These are phyloP conservation scores for Glomeris maerens DNA, from an alignment of 1,140 invertebrate genomes.

Conservation along the genomic window DNA sequence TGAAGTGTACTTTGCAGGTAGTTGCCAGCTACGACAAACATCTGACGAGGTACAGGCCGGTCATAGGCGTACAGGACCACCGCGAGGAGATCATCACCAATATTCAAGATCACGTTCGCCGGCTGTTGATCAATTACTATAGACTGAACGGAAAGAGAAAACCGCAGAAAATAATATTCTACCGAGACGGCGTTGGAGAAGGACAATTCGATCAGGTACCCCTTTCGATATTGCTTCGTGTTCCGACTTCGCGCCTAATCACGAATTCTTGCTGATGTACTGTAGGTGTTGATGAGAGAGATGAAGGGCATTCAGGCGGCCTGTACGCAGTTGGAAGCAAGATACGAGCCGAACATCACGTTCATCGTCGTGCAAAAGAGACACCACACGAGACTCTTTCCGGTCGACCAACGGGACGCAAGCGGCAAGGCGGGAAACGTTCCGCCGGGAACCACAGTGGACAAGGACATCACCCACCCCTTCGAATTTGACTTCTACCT, in stretches of 20 bases:
- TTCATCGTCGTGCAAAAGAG: conserved; percentile 82
- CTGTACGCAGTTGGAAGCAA: conserved; percentile 35
- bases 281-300: conserved; percentile 42
- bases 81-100: conserved; percentile 24
- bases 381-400: conserved; percentile 68
- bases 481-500: conserved; percentile 74
- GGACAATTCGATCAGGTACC: too few relatives aligned
- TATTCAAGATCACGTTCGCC: conserved; percentile 20
- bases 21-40: conserved; percentile 22
- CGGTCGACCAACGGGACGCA: conserved; percentile 24
- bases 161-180: conserved; percentile 31
- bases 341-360: conserved; percentile 50
- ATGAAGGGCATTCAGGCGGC: conserved; percentile 49
- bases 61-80: conserved; percentile 21
- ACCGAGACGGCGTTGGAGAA: conserved; percentile 35
- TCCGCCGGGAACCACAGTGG: conserved; percentile 67
- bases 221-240: too few relatives aligned
- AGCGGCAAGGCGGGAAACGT: conserved; percentile 44
- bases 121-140: conserved; percentile 22
- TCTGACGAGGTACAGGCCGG: conserved; percentile 20
- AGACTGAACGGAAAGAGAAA: conserved; percentile 12
- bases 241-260: too few relatives aligned
- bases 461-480: conserved; percentile 64
- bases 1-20: too few relatives aligned
- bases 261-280: too few relatives aligned